Base-by-base conservation (phyloP, 2,113 vertebrate genomes). In the Azemiops feae region DNA sequence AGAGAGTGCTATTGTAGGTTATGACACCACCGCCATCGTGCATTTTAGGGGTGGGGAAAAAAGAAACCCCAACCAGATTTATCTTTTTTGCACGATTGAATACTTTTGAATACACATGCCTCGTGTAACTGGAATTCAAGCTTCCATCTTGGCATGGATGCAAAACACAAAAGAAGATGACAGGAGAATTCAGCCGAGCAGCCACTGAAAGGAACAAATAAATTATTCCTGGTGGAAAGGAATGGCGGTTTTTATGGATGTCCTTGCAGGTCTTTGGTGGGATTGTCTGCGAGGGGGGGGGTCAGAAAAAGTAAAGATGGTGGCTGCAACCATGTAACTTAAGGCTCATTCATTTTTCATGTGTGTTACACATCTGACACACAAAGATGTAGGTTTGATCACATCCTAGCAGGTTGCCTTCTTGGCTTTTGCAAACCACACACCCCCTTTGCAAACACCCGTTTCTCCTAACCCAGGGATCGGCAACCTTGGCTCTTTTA, bases 31-130 rank as follows among this genome's bases (percentile, higher is more conserved):
- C 0, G 3, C 92, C 95, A 94, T 93, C 85, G 27, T 47, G 95
- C 96, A 90, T 91, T 96, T 54, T 22, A 0, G 16, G 93, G 87
- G 22, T 95, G 93, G 86, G 89, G 95, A 92, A 92, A 20, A 57
- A 47, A 34, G 2, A 23, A 50, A 6, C 3, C 34, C 47, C 47
- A 43, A 7, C 7, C 34, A 43, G 7, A 81, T 81, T 81, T 20
- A 25, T 94, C 95, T 93, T 95, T 93, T 91, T 57, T 87, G 45
- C 69, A 69, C 52, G 88, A 50, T 50, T 50, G 47, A 50, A 9
- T 50, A 50, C 47, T 69, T 94, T 93, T 85, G 30, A 94, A 23
- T 89, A 60, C 91, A 23, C 20, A 5, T 95, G 93, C 91, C 9
- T 96, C 4, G 93, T 60, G 81, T 22, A 34, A 0, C 93, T 92